These are phyloP conservation scores for Pagrus major DNA, from an alignment of 2,113 vertebrate genomes.

Conservation along the genomic window DNA sequence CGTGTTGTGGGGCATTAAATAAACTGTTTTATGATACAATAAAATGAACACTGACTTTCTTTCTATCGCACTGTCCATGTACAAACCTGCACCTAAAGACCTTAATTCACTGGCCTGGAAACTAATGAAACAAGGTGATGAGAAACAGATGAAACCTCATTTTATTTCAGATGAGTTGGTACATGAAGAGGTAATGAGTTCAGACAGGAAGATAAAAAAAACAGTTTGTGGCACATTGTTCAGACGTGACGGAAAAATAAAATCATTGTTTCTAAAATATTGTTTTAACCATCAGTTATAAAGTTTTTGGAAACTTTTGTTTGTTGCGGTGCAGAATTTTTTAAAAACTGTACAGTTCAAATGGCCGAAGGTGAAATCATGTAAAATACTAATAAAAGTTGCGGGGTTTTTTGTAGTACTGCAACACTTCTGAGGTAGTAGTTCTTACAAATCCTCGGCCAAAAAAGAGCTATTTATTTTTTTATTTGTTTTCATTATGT, in stretches of 20 bases:
- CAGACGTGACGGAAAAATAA: neutral
- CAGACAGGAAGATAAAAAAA: neutral
- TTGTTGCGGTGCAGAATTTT: neutral
- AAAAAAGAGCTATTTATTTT: too few relatives aligned
- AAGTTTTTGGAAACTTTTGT: neutral
- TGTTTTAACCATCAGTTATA: neutral
- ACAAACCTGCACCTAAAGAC: neutral
- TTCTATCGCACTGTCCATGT: neutral
- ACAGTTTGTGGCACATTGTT: neutral
- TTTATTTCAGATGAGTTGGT: constrained; percentile 27
- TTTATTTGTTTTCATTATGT: neutral
- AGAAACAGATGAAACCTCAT: neutral
- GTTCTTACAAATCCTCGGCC: neutral
- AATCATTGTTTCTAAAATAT: neutral
- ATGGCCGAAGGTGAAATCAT: neutral
- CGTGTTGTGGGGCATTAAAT: constrained; percentile 33
- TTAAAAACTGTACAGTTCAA: neutral
- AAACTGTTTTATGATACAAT: constrained; percentile 49
- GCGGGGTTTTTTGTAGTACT: neutral
- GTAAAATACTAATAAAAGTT: neutral
- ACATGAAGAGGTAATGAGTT: constrained; percentile 1
- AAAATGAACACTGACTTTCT: neutral
- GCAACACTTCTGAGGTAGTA: neutral
- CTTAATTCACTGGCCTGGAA: neutral
- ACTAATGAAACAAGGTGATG: neutral